phyloP scores from a whole-genome alignment of 1,140 invertebrate species.

The Neotoxoptera formosana region DNA sequence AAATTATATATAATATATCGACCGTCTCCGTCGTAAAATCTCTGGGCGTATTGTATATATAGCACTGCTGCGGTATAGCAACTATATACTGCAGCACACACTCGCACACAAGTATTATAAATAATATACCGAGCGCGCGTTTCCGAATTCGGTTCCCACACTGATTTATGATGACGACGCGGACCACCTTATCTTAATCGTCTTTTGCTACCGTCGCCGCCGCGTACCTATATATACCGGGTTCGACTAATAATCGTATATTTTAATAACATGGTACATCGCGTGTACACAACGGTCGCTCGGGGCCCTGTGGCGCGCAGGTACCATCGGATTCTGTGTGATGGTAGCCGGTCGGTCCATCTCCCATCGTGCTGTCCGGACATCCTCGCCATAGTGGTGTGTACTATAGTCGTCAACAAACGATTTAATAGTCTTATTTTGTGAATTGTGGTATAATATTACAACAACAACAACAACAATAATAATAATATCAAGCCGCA shows the following conservation, averaged over 20 bases:
- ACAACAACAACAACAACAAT: not conserved
- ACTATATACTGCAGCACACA: not conserved
- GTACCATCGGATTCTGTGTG: not conserved
- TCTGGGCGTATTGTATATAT: not conserved
- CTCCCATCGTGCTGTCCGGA: not conserved
- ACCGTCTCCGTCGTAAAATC: not conserved
- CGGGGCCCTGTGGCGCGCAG: not conserved
- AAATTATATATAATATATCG: not conserved
- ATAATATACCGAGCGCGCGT: not conserved
- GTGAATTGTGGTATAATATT: not conserved
- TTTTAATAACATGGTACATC: slow-evolving; percentile 9
- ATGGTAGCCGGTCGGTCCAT: not conserved
- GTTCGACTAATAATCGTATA: not conserved
- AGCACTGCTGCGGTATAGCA: no score
- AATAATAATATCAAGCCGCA: not conserved
- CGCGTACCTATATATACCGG: not conserved
- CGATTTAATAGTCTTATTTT: not conserved
- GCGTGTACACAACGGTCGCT: not conserved
- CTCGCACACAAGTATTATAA: no score
- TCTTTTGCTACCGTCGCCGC: not conserved
- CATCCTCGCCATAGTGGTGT: not conserved
- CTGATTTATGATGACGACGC: slow-evolving; percentile 12
- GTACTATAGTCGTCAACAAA: not conserved
- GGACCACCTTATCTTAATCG: slow-evolving; percentile 22
- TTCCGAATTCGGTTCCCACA: slow-evolving; percentile 45